Evolutionary conservation across 2,888 invertebrate genomes (phyloP).

Genomic region (Elmis aenea): DNA sequence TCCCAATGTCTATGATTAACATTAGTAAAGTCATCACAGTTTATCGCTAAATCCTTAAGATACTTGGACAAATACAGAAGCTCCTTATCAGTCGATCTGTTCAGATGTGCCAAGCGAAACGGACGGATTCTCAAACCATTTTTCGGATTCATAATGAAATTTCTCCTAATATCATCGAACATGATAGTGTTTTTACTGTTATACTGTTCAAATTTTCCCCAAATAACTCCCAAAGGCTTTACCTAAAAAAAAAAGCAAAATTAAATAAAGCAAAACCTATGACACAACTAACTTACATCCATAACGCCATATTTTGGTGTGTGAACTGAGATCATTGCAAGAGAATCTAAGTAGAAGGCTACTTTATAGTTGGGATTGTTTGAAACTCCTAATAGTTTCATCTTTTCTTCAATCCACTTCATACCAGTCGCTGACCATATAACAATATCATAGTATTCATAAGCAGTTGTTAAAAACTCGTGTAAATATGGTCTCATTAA

Average conservation of each 20-base stretch:
- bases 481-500: constrained; percentile 93
- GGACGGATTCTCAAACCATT: constrained; percentile 87
- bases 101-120: constrained; percentile 86
- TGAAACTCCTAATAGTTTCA: constrained; percentile 85
- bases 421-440: constrained; percentile 98
- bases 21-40: constrained; percentile 75
- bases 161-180: constrained; percentile 94
- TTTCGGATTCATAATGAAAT: constrained; percentile 96
- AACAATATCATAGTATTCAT: constrained; percentile 89
- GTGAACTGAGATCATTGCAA: constrained; percentile 94
- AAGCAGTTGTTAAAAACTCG: constrained; percentile 84
- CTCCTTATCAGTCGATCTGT: constrained; percentile 79
- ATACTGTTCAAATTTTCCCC: constrained; percentile 91
- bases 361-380: constrained; percentile 83
- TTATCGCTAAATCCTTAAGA: constrained; percentile 72
- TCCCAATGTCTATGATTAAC: constrained; percentile 94
- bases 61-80: constrained; percentile 75
- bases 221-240: constrained; percentile 93
- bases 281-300: constrained; percentile 61
- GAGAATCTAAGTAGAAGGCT: constrained; percentile 83
- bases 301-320: constrained; percentile 87
- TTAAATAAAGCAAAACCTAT: constrained; percentile 3
- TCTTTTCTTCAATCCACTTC: constrained; percentile 98
- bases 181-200: constrained; percentile 90
- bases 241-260: constrained; percentile 52